A percentile compares a stretch with the other conserved stretches of the same genome.
Conservation (phyloP, 2,113 vertebrate species). For the human region GRCh38 chr13:112875001-112875500, state of each 20-base stretch:
- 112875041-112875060: neutral
- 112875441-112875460: neutral
- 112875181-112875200: neutral
- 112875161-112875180: neutral
- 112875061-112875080: too few relatives aligned
- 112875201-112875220: neutral
- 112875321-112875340: neutral
- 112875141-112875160: neutral
- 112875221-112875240: too few relatives aligned
- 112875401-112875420: accelerated
- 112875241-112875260: too few relatives aligned
- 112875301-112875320: neutral
- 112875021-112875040: neutral
- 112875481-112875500: too few relatives aligned
- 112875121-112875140: neutral
- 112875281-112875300: too few relatives aligned
- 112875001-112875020: neutral
- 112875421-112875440: neutral
- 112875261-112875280: too few relatives aligned
- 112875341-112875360: neutral
- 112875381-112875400: neutral
- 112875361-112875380: too few relatives aligned
- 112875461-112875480: neutral
- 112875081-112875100: neutral
- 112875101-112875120: neutral